These are phyloP conservation scores for Nyleta sp. DNA, from an alignment of 2,888 invertebrate genomes.

Conservation along the genomic window DNA sequence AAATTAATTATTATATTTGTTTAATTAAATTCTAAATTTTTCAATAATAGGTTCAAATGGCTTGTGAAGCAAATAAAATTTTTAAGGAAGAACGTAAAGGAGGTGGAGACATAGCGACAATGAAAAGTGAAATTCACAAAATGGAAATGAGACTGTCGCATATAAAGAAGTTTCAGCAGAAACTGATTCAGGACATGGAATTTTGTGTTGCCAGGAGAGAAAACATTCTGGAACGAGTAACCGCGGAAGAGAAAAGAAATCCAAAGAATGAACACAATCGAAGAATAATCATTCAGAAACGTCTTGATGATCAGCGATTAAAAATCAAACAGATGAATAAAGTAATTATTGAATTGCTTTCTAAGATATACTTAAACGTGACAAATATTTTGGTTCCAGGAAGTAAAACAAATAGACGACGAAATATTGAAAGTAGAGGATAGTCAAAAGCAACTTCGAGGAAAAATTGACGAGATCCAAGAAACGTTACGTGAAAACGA, in stretches of 20 bases:
- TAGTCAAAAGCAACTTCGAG: conserved; percentile 71
- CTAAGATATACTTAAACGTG: no score
- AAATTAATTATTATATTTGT: neutral
- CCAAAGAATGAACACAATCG: conserved; percentile 82
- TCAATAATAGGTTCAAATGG: conserved; percentile 83
- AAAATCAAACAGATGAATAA: conserved; percentile 84
- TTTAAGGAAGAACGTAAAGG: conserved; percentile 86
- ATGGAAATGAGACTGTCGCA: conserved; percentile 88
- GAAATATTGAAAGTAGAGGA: conserved; percentile 72
- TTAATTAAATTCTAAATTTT: conserved; percentile 29
- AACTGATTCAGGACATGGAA: conserved; percentile 86
- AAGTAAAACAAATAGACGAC: conserved; percentile 77
- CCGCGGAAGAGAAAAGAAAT: conserved; percentile 84
- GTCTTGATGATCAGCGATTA: conserved; percentile 85
- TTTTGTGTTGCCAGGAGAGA: conserved; percentile 87
- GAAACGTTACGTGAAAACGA: conserved; percentile 74
- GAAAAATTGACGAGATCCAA: conserved; percentile 75
- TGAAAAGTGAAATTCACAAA: conserved; percentile 92
- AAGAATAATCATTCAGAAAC: conserved; percentile 84
- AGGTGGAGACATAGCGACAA: conserved; percentile 88
- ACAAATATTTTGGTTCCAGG: conserved; percentile 67
- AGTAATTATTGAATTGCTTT: conserved; percentile 74
- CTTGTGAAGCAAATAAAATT: conserved; percentile 88
- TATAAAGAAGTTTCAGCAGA: conserved; percentile 85
- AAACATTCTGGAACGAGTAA: conserved; percentile 85